A percentile compares a stretch with the other conserved stretches of the same genome.
phyloP scores from a whole-genome alignment of 2,113 vertebrate species.

The Gnathonemus echidnorhynchus region DNA sequence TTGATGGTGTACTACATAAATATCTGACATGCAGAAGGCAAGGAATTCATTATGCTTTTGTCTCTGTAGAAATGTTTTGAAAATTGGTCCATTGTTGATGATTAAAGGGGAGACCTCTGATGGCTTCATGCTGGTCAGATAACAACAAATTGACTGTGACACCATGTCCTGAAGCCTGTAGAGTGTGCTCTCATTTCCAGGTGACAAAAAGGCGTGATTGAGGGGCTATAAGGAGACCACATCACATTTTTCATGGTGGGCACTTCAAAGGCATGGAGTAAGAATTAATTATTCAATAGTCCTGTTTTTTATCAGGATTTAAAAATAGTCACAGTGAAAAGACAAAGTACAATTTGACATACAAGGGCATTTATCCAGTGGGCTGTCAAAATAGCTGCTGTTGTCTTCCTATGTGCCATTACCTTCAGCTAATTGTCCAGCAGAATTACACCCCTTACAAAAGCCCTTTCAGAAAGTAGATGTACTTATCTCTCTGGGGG shows the following conservation, averaged over 20 bases:
- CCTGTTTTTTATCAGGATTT: slow-evolving; percentile 12
- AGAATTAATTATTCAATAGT: slow-evolving; percentile 23
- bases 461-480: slow-evolving; percentile 8
- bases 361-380: not conserved
- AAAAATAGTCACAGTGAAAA: slow-evolving; percentile 24
- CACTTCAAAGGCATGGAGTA: slow-evolving; percentile 11
- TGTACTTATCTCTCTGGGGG: slow-evolving; percentile 9
- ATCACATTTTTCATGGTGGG: slow-evolving; percentile 8
- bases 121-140: not conserved
- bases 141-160: not conserved
- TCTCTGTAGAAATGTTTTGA: not conserved
- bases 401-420: slow-evolving; percentile 5
- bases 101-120: not conserved
- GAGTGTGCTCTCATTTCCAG: not conserved
- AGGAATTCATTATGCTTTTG: not conserved
- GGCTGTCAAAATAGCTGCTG: slow-evolving; percentile 7
- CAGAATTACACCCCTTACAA: slow-evolving; percentile 15
- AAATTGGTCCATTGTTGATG: not conserved
- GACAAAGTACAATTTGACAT: not conserved
- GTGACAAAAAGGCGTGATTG: not conserved
- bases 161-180: not conserved
- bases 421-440: slow-evolving; percentile 5
- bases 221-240: not conserved
- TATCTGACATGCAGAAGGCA: not conserved
- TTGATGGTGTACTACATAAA: not conserved